These are phyloP conservation scores for Hyles vespertilio DNA, from an alignment of 1,140 invertebrate species.

Conservation along the genomic window DNA sequence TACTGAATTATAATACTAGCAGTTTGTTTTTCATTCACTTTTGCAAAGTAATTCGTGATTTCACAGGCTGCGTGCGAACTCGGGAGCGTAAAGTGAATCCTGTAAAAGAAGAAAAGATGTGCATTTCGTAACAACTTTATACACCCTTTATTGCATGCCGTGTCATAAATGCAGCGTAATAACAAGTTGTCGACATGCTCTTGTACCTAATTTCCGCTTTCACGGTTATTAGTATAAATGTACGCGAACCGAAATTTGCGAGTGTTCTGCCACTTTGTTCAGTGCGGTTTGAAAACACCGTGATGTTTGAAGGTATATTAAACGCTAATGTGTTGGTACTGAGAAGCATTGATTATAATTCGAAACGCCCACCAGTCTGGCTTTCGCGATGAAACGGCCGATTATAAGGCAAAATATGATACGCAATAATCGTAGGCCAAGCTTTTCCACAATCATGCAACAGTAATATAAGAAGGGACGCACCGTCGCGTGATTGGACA, in stretches of 20 bases:
- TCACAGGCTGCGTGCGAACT: too few relatives aligned
- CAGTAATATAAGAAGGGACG: constrained; percentile 7
- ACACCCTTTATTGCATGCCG: neutral
- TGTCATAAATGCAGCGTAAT: constrained; percentile 1
- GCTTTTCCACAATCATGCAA: constrained; percentile 41
- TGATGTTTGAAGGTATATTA: constrained; percentile 46
- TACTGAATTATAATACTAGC: too few relatives aligned
- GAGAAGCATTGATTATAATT: constrained; percentile 43
- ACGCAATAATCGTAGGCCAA: constrained; percentile 37
- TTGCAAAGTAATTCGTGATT: too few relatives aligned
- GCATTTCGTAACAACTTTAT: too few relatives aligned
- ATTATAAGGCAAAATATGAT: constrained; percentile 51
- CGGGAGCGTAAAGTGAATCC: too few relatives aligned
- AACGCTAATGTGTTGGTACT: constrained; percentile 43
- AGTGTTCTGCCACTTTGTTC: constrained; percentile 42
- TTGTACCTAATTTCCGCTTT: constrained; percentile 45
- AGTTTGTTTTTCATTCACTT: too few relatives aligned
- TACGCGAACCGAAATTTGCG: constrained; percentile 45
- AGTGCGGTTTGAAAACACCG: constrained; percentile 30
- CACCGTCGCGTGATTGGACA: neutral
- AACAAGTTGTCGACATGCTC: constrained; percentile 25
- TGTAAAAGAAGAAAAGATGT: too few relatives aligned
- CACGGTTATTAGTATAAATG: constrained; percentile 39
- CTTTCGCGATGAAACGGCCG: constrained; percentile 48
- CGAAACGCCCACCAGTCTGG: constrained; percentile 36